Percentiles rank a stretch among this genome's conserved stretches.
phyloP scores from a whole-genome alignment of 2,888 invertebrate genomes.

The Toxonevra muliebris region DNA sequence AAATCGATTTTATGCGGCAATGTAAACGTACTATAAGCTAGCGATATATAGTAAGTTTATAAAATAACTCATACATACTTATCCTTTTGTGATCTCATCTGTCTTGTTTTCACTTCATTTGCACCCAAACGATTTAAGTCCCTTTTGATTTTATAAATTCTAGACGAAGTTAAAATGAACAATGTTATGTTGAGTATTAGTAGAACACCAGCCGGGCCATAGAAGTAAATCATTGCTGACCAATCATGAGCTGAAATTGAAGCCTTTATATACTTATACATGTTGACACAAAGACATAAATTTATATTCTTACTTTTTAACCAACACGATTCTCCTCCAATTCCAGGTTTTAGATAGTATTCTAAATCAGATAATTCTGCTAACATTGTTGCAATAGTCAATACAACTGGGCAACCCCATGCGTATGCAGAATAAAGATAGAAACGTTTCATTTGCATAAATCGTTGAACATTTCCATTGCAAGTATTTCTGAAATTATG shows the following conservation, averaged over 20 bases:
- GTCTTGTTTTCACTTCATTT: conserved; percentile 10
- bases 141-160: conserved; percentile 21
- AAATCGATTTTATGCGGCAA: too few relatives aligned
- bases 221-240: conserved; percentile 44
- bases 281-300: not conserved
- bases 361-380: conserved; percentile 43
- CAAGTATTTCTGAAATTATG: conserved; percentile 60
- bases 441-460: conserved; percentile 38
- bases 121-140: conserved; percentile 8
- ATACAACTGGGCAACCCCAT: conserved; percentile 40
- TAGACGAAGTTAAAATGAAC: conserved; percentile 37
- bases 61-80: conserved; percentile 6
- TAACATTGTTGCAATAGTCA: conserved; percentile 35
- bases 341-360: conserved; percentile 61
- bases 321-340: conserved; percentile 67
- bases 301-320: conserved; percentile 64
- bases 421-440: conserved; percentile 43
- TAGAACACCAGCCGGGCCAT: conserved; percentile 42
- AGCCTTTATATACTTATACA: not conserved
- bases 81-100: conserved; percentile 17
- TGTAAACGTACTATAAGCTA: too few relatives aligned
- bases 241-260: conserved; percentile 30
- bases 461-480: conserved; percentile 18
- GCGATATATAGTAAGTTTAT: too few relatives aligned
- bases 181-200: conserved; percentile 44